These are phyloP conservation scores for Hylyphantes graminicola DNA, from an alignment of 1,140 invertebrate species.

Conservation along the genomic window DNA sequence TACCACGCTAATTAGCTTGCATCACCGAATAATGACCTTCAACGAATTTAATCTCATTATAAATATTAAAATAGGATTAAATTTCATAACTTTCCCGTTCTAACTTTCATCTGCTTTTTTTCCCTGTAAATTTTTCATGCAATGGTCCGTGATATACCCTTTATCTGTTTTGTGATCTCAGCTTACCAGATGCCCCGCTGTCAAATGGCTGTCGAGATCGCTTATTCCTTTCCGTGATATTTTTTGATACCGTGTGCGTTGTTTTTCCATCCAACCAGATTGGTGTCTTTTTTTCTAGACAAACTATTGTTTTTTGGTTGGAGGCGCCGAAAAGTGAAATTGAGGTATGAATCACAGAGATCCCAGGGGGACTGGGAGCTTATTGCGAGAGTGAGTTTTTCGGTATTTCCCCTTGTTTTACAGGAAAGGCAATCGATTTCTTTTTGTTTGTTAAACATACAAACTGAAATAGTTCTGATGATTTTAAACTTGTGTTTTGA, in stretches of 20 bases:
- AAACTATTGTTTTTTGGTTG: conserved; percentile 3
- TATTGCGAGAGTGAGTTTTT: not conserved
- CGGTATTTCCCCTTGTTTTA: too few relatives aligned
- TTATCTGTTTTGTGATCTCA: not conserved
- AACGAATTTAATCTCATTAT: not conserved
- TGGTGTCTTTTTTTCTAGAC: not conserved
- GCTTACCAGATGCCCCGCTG: conserved; percentile 10
- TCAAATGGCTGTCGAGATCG: conserved; percentile 2
- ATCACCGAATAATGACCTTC: too few relatives aligned
- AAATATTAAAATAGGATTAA: conserved; percentile 9
- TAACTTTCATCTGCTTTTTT: not conserved
- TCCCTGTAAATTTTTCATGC: not conserved
- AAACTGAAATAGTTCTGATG: too few relatives aligned
- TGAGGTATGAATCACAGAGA: conserved; percentile 4
- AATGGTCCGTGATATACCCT: not conserved
- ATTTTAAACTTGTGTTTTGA: too few relatives aligned
- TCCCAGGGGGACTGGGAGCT: not conserved
- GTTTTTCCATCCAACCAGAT: not conserved
- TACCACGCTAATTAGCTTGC: too few relatives aligned
- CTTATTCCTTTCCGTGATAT: not conserved
- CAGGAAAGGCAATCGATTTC: too few relatives aligned
- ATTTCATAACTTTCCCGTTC: not conserved
- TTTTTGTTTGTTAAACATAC: too few relatives aligned
- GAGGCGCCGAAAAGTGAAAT: conserved; percentile 20
- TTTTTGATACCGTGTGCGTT: not conserved